A percentile compares a stretch with the other conserved stretches of the same genome.
These are phyloP conservation scores for Loxodonta africana DNA, from an alignment of 2,113 vertebrate genomes.

Conservation along the genomic window DNA sequence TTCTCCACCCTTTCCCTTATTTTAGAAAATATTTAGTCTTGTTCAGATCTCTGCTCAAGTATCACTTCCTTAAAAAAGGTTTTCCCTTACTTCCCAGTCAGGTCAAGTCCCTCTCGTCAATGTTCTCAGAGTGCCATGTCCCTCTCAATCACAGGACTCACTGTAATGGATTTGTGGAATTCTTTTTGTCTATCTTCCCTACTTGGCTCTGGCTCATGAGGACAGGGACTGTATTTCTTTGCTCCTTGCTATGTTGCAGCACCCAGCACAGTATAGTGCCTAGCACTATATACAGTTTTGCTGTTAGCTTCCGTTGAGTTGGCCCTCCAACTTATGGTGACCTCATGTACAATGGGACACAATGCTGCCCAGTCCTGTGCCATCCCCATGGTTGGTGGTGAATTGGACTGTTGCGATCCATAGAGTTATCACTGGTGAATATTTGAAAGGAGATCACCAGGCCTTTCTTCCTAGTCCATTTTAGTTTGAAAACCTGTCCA, in stretches of 20 bases:
- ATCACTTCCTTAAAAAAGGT: neutral
- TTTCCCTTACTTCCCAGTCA: neutral
- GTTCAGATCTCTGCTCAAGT: neutral
- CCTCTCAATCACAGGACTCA: neutral
- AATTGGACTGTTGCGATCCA: neutral
- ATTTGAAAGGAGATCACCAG: neutral
- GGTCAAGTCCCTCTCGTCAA: neutral
- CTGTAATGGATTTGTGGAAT: neutral
- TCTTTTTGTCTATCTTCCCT: neutral
- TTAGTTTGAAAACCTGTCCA: neutral
- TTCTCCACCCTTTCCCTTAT: neutral
- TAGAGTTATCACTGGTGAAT: neutral
- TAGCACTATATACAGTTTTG: neutral
- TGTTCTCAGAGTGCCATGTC: fast-evolving
- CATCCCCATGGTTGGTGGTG: neutral
- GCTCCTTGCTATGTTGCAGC: neutral
- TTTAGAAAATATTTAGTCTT: neutral
- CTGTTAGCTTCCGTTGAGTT: neutral
- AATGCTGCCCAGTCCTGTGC: neutral
- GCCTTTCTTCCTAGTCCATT: neutral
- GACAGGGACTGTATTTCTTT: neutral
- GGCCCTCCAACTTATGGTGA: neutral
- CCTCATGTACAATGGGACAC: neutral
- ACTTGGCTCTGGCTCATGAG: neutral
- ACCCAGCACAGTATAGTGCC: neutral